phyloP scores from a whole-genome alignment of 1,140 invertebrate genomes.

The Alviniconcha marisindica region DNA sequence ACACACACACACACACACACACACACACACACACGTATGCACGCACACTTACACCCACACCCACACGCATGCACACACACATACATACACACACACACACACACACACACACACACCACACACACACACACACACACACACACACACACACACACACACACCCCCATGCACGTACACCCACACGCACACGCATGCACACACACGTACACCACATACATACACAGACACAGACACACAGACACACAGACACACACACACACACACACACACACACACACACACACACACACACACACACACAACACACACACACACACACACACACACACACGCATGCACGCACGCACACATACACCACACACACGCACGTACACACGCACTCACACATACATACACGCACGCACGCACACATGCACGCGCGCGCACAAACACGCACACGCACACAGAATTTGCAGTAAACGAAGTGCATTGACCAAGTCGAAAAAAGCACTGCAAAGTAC shows the following conservation, averaged over 20 bases:
- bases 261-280: neutral
- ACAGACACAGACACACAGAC: conserved; percentile 21
- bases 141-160: neutral
- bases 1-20: neutral
- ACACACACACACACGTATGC: neutral
- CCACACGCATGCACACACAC: conserved; percentile 19
- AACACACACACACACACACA: neutral
- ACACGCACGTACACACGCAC: neutral
- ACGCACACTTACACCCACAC: conserved; percentile 30
- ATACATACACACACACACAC: conserved; percentile 26
- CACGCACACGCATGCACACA: neutral
- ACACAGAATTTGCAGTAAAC: neutral
- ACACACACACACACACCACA: conserved; percentile 13
- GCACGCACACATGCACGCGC: neutral
- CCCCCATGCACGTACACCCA: neutral
- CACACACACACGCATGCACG: neutral
- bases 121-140: conserved; percentile 1
- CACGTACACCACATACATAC: neutral
- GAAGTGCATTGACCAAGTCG: too few species aligned
- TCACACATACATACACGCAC: neutral
- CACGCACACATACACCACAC: neutral
- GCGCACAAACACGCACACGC: conserved; percentile 9
- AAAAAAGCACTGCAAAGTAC: too few species aligned
- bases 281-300: neutral
- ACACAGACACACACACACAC: conserved; percentile 19